phyloP scores from a whole-genome alignment of 2,888 invertebrate genomes.

The Cephus runcator region DNA sequence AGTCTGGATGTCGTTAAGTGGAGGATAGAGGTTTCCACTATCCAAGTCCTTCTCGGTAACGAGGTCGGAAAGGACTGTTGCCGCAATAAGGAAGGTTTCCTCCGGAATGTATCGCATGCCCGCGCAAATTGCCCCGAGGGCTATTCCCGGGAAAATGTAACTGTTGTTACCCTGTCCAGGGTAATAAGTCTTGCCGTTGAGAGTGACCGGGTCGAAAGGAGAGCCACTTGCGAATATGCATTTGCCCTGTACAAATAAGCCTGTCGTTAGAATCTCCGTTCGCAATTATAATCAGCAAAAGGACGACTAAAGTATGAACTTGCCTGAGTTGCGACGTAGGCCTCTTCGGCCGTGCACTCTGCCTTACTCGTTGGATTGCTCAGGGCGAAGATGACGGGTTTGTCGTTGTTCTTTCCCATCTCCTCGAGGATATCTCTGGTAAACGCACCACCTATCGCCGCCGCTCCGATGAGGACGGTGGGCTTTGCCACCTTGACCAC shows the following conservation, averaged over 20 bases:
- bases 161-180: conserved; percentile 99
- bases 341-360: conserved; percentile 99
- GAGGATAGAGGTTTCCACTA: conserved; percentile 92
- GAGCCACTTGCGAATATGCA: conserved; percentile 97
- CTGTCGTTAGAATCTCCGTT: conserved; percentile 6
- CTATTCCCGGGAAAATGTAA: conserved; percentile 97
- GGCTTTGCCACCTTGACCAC: conserved; percentile 87
- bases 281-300: not conserved
- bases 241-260: conserved; percentile 74
- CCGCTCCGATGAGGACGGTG: conserved; percentile 92
- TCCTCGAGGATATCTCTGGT: conserved; percentile 84
- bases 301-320: conserved; percentile 41
- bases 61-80: conserved; percentile 83
- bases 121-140: conserved; percentile 88
- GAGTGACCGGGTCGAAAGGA: conserved; percentile 88
- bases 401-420: conserved; percentile 86
- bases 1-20: conserved; percentile 82
- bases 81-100: conserved; percentile 90
- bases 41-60: conserved; percentile 85
- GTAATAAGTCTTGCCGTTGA: conserved; percentile 81
- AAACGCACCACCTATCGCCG: conserved; percentile 95
- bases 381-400: conserved; percentile 95
- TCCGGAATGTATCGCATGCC: conserved; percentile 92
- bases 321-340: conserved; percentile 88
- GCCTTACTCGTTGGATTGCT: conserved; percentile 99